Evolutionary conservation across 2,113 vertebrate species (phyloP).

Genomic region (Plestiodon gilberti): DNA sequence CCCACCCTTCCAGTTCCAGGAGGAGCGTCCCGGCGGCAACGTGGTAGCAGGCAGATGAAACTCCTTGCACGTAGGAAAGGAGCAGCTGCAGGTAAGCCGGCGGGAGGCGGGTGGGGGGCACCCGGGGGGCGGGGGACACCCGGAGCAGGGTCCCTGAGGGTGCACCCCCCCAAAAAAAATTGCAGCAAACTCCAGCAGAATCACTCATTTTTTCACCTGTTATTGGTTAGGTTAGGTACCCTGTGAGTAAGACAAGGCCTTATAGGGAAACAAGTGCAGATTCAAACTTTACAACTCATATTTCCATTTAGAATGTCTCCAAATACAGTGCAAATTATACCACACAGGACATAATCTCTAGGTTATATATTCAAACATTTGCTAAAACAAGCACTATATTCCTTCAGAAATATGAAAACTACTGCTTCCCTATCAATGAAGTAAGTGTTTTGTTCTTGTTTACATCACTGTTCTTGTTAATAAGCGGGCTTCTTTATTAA

Average conservation of each 20-base stretch:
- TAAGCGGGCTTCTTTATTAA: not conserved
- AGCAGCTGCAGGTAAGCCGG: too few species aligned
- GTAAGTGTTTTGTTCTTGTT: not conserved
- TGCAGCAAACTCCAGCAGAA: not conserved
- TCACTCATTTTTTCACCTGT: not conserved
- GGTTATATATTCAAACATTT: not conserved
- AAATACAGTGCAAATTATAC: not conserved
- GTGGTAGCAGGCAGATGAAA: too few species aligned
- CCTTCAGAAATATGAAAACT: not conserved
- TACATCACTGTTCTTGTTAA: not conserved
- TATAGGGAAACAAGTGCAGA: not conserved
- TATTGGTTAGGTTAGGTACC: not conserved
- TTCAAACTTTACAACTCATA: not conserved
- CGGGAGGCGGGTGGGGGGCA: too few species aligned
- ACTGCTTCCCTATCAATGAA: not conserved
- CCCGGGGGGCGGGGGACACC: too few species aligned
- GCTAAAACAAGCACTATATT: slow-evolving; percentile 3
- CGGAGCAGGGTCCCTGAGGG: too few species aligned
- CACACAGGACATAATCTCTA: not conserved
- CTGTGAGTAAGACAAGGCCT: not conserved
- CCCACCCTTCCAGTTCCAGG: too few species aligned
- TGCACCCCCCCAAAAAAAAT: too few species aligned
- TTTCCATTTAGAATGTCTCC: not conserved
- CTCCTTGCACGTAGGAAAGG: too few species aligned
- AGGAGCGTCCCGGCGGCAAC: too few species aligned